phyloP scores from a whole-genome alignment of 2,797 vertebrate genomes.

The Tragopan temminckii region DNA sequence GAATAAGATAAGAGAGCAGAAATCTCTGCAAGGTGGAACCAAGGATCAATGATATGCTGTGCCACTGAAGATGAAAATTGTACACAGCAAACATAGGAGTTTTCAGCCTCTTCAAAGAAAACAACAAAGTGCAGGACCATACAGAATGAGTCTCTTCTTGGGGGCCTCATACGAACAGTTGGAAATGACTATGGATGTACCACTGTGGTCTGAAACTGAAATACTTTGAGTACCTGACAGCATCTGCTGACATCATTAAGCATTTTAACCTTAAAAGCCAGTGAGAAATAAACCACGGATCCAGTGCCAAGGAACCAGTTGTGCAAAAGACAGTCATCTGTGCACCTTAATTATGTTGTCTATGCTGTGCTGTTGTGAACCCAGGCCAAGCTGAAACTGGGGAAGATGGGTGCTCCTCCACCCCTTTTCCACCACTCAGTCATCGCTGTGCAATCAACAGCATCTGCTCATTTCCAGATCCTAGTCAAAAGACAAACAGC shows the following conservation, averaged over 20 bases:
- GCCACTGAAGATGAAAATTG: not conserved
- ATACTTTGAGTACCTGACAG: not conserved
- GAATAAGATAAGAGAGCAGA: not conserved
- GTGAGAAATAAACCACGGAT: not conserved
- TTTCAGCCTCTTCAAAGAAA: not conserved
- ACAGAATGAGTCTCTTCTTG: not conserved
- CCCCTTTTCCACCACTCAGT: not conserved
- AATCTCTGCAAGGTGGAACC: not conserved
- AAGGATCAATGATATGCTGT: not conserved
- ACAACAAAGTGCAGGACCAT: not conserved
- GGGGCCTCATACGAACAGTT: not conserved
- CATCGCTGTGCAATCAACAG: not conserved
- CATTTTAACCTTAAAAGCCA: not conserved
- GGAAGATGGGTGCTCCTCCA: not conserved
- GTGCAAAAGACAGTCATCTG: not conserved
- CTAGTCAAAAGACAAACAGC: accelerated
- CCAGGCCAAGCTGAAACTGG: not conserved
- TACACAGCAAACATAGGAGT: not conserved
- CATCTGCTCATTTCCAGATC: not conserved
- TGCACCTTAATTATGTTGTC: not conserved
- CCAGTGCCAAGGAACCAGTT: not conserved
- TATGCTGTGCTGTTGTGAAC: not conserved
- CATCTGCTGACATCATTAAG: not conserved
- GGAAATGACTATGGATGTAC: not conserved
- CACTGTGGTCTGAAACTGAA: not conserved